Evolutionary conservation across 2,888 invertebrate genomes (phyloP), one percentile per base, ranked within the genome.

Genomic region (Alloplasta piceator): DNA sequence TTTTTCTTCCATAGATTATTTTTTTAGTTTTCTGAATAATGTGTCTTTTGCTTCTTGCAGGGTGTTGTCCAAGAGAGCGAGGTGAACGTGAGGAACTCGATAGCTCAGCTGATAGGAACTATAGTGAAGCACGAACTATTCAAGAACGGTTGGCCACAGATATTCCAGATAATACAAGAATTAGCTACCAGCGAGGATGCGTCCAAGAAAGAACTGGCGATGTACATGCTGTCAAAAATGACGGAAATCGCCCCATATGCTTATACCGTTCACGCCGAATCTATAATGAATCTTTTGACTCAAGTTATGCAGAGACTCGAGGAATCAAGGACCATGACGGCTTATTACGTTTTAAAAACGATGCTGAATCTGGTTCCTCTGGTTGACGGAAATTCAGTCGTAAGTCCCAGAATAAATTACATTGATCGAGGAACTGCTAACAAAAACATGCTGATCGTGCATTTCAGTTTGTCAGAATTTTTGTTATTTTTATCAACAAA

Each of bases 41-140:
- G 26, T 2, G 3, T 26, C 1, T 26, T 26, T 26, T 26, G 26
- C 26, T 26, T 2, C 83, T n/a, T 1, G 4, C 79, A 95, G 92
- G 94, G 95, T 26, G 89, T 96, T 50, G 91, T 95, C 10, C 93
- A 92, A 66, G 96, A 96, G 89, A 93, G 93, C 73, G 95, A 95
- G 84, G 95, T 94, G 88, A 92, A 92, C 73, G 96, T 96, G 0
- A 94, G 95, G 85, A 95, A 94, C 91, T 93, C 95, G 0, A 94
- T 97, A 83, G 95, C 95, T 1, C 95, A 96, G 89, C 93, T 96
- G 80, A 94, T 96, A 85, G 96, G 95, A 36, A 94, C 94, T 0
- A 92, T 96, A 73, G 95, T 96, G 10, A 96, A 95, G 85, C 96
- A 96, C 90, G 96, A 96, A 91, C 93, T 96, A 84, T 93, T 90